A percentile compares a stretch with the other conserved stretches of the same genome.
These are phyloP conservation scores for Ceratosolen fusciceps DNA, from an alignment of 1,140 invertebrate genomes.

Conservation along the genomic window DNA sequence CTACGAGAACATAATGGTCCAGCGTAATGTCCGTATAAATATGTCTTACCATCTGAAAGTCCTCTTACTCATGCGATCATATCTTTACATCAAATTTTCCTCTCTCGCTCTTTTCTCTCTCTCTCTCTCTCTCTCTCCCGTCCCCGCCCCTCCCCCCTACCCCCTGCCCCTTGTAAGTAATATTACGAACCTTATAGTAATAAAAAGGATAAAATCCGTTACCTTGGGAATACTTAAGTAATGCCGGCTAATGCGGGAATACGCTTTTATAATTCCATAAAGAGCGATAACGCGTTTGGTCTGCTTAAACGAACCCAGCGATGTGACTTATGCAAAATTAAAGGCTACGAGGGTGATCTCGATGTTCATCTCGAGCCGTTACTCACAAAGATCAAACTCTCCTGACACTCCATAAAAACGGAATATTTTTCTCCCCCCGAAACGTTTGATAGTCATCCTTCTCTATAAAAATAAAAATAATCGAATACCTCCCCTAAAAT, in stretches of 20 bases:
- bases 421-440: slow-evolving; percentile 12
- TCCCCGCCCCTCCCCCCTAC: no score
- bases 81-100: neutral
- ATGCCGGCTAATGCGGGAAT: no score
- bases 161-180: neutral
- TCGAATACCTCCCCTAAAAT: slow-evolving; percentile 13
- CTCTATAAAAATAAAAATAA: slow-evolving; percentile 37
- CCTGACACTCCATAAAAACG: slow-evolving; percentile 10
- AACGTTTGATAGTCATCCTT: neutral
- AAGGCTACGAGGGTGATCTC: no score
- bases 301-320: neutral
- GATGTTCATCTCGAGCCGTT: neutral
- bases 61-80: neutral
- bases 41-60: neutral
- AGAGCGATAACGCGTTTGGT: no score
- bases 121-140: no score
- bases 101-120: no score
- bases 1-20: neutral
- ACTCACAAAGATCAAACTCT: neutral
- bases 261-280: no score
- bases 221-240: no score
- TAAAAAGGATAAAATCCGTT: no score
- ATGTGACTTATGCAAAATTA: neutral
- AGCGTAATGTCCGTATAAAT: neutral
- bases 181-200: neutral